phyloP scores from a whole-genome alignment of 2,113 vertebrate species.

The Peucedramus taeniatus region DNA sequence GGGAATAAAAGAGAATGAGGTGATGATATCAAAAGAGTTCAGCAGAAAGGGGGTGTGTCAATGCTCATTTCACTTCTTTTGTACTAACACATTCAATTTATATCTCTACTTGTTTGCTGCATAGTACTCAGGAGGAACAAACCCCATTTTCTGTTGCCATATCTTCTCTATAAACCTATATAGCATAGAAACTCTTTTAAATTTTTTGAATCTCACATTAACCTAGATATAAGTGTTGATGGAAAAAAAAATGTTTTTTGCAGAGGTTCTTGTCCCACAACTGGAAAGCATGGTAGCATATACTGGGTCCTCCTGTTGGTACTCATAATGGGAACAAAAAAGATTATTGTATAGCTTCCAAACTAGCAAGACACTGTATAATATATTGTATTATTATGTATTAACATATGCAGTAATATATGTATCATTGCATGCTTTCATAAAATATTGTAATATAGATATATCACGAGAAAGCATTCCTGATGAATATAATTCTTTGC shows the following conservation, averaged over 20 bases:
- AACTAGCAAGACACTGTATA: not conserved
- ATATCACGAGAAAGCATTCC: not conserved
- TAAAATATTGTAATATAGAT: not conserved
- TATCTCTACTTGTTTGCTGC: not conserved
- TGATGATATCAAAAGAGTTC: not conserved
- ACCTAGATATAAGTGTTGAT: not conserved
- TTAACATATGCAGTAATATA: not conserved
- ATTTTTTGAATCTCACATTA: not conserved
- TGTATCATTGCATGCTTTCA: no score
- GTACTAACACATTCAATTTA: not conserved
- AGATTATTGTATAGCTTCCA: not conserved
- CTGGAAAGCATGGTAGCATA: not conserved
- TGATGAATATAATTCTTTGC: not conserved
- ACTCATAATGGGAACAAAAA: not conserved
- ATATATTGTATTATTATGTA: not conserved
- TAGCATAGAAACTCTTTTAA: not conserved
- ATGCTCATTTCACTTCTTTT: not conserved
- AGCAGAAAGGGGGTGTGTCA: not conserved
- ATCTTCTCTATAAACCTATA: not conserved
- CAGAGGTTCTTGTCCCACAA: not conserved
- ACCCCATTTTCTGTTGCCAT: not conserved
- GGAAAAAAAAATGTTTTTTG: not conserved
- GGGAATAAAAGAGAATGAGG: not conserved
- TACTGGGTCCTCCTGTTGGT: not conserved
- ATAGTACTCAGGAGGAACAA: not conserved